A percentile compares a stretch with the other conserved stretches of the same genome.
These are phyloP conservation scores for Gasteruption jaculator DNA, from an alignment of 2,888 invertebrate species.

Conservation along the genomic window DNA sequence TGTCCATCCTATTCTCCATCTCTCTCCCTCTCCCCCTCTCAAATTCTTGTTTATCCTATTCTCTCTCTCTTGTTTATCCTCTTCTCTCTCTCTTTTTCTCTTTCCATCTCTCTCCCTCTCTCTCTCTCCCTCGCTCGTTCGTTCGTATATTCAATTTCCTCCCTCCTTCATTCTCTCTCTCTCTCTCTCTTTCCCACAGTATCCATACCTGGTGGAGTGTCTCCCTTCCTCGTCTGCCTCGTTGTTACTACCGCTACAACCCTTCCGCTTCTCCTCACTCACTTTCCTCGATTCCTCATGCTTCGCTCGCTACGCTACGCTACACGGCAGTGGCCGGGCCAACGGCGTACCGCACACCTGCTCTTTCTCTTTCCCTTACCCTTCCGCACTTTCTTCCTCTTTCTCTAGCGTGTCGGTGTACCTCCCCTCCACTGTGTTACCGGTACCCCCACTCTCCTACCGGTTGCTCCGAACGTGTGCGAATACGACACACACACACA, in stretches of 20 bases:
- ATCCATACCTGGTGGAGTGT: neutral
- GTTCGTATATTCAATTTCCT: no score
- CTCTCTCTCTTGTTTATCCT: neutral
- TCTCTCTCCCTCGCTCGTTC: slow-evolving; percentile 20
- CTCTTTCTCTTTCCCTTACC: slow-evolving; percentile 28
- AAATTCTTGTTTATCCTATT: neutral
- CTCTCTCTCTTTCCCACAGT: slow-evolving; percentile 8
- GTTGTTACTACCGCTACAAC: slow-evolving; percentile 16
- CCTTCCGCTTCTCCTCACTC: slow-evolving; percentile 19
- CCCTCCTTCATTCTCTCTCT: slow-evolving; percentile 14
- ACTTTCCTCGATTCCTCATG: slow-evolving; percentile 26
- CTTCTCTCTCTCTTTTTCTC: slow-evolving; percentile 2
- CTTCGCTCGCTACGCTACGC: slow-evolving; percentile 25
- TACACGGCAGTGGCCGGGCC: slow-evolving; percentile 38
- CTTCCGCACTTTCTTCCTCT: slow-evolving; percentile 8
- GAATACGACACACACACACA: no score
- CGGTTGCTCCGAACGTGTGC: no score
- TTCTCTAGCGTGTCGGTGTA: neutral
- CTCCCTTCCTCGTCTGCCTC: slow-evolving; percentile 4
- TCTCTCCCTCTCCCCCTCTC: neutral
- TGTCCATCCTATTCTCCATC: neutral
- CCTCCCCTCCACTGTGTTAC: no score
- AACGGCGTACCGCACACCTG: slow-evolving; percentile 41
- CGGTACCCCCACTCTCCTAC: no score
- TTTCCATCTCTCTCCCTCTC: slow-evolving; percentile 3